Evolutionary conservation across 2,797 vertebrate genomes (phyloP).

Genomic region (Epinephelus awoara): DNA sequence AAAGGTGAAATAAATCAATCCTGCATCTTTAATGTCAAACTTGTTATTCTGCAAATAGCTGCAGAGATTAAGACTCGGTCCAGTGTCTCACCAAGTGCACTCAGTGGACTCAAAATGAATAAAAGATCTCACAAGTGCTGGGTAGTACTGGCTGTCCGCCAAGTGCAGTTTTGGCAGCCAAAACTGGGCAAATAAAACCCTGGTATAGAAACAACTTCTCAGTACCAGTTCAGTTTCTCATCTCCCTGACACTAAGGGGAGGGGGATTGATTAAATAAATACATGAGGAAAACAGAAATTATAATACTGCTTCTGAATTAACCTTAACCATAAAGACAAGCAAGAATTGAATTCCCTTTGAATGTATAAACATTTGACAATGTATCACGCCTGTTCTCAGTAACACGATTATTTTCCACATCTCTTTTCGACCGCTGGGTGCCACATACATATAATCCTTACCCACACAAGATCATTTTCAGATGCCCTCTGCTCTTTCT

Average conservation of each 20-base stretch:
- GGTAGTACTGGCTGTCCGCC: constrained; percentile 42
- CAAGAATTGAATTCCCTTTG: background rate
- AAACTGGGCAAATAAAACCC: constrained; percentile 37
- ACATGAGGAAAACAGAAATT: background rate
- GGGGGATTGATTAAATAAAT: constrained; percentile 7
- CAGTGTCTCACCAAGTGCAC: constrained; percentile 35
- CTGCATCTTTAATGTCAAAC: constrained; percentile 1
- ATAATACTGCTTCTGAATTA: background rate
- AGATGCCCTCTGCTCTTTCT: too few relatives aligned
- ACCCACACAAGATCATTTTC: background rate
- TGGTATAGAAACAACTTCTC: constrained; percentile 38
- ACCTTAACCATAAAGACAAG: background rate
- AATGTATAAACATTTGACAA: background rate
- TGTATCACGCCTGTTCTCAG: too few relatives aligned
- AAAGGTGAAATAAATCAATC: constrained; percentile 11
- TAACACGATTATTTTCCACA: background rate
- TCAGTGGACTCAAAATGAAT: constrained; percentile 38
- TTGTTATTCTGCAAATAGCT: constrained; percentile 35
- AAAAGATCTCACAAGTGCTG: constrained; percentile 47
- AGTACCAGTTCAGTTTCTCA: constrained; percentile 42
- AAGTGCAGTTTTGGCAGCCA: constrained; percentile 51
- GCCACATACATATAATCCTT: background rate
- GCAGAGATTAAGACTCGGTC: constrained; percentile 28
- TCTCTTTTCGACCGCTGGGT: background rate
- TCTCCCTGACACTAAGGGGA: background rate